Evolutionary conservation across 2,113 vertebrate species (phyloP).

Genomic region (Chascanopsetta lugubris): DNA sequence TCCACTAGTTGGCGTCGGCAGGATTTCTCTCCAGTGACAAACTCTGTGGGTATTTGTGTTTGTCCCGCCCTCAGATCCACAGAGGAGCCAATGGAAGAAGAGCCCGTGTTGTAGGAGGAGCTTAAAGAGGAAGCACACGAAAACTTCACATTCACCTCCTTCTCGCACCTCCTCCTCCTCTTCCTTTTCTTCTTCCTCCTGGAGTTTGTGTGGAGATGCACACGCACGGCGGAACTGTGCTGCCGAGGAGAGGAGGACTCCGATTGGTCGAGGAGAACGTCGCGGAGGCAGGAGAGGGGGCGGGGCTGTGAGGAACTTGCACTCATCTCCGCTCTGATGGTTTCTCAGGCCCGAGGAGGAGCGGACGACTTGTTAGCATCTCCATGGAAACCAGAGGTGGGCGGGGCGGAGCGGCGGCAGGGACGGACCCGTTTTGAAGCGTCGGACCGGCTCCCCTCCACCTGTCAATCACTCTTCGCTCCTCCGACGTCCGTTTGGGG

Average conservation of each 20-base stretch:
- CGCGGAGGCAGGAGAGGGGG: slow-evolving; percentile 18
- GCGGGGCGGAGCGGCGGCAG: slow-evolving; percentile 17
- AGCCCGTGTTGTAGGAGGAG: slow-evolving; percentile 74
- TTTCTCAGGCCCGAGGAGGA: slow-evolving; percentile 36
- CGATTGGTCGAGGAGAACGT: slow-evolving; percentile 39
- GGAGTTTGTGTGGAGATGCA: slow-evolving; percentile 36
- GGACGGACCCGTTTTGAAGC: slow-evolving; percentile 46
- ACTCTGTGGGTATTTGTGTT: too few relatives aligned
- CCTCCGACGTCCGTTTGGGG: slow-evolving; percentile 7
- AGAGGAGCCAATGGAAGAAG: slow-evolving; percentile 77
- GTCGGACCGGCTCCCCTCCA: slow-evolving; percentile 20
- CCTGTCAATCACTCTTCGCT: slow-evolving; percentile 14
- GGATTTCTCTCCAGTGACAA: too few relatives aligned
- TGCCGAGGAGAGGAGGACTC: slow-evolving; percentile 41
- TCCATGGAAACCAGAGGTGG: slow-evolving; percentile 51
- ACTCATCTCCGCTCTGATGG: slow-evolving; percentile 21
- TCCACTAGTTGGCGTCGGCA: too few relatives aligned
- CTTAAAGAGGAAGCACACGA: slow-evolving; percentile 44
- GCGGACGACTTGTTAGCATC: slow-evolving; percentile 65
- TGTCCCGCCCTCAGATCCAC: slow-evolving; percentile 52
- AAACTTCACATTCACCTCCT: slow-evolving; percentile 59
- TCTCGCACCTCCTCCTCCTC: slow-evolving; percentile 57
- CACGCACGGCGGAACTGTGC: slow-evolving; percentile 23
- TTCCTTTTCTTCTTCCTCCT: slow-evolving; percentile 42
- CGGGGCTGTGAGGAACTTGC: slow-evolving; percentile 12